These are phyloP conservation scores for Margarornis squamiger DNA, from an alignment of 2,797 vertebrate species.

Conservation along the genomic window DNA sequence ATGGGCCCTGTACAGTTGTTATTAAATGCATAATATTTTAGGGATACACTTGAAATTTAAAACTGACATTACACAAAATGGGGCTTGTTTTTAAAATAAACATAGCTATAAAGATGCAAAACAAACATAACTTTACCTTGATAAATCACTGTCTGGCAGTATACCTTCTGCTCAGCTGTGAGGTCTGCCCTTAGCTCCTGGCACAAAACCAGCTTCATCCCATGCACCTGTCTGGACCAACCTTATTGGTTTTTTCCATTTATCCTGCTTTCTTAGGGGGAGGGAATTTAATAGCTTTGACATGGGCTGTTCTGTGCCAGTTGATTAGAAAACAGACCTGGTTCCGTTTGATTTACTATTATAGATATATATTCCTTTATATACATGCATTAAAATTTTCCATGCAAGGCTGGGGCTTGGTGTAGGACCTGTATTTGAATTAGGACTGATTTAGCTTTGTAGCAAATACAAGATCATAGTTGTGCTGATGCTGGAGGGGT, in stretches of 20 bases:
- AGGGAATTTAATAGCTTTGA: neutral
- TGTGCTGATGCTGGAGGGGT: neutral
- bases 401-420: fast-evolving
- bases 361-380: neutral
- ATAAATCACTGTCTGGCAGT: neutral
- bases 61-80: neutral
- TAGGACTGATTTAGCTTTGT: neutral
- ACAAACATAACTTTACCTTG: neutral
- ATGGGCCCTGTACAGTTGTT: neutral
- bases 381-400: neutral
- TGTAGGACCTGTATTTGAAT: neutral
- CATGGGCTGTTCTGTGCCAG: neutral
- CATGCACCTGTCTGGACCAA: neutral
- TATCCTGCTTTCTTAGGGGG: neutral
- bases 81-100: neutral
- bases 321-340: neutral
- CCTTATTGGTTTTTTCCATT: neutral
- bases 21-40: neutral
- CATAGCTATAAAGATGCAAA: neutral
- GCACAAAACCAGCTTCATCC: neutral
- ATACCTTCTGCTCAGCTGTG: neutral
- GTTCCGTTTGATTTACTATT: neutral
- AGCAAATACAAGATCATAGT: neutral
- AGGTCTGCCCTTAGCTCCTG: neutral
- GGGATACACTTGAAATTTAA: neutral